phyloP scores from a whole-genome alignment of 2,113 vertebrate genomes.

The Bos indicus region DNA sequence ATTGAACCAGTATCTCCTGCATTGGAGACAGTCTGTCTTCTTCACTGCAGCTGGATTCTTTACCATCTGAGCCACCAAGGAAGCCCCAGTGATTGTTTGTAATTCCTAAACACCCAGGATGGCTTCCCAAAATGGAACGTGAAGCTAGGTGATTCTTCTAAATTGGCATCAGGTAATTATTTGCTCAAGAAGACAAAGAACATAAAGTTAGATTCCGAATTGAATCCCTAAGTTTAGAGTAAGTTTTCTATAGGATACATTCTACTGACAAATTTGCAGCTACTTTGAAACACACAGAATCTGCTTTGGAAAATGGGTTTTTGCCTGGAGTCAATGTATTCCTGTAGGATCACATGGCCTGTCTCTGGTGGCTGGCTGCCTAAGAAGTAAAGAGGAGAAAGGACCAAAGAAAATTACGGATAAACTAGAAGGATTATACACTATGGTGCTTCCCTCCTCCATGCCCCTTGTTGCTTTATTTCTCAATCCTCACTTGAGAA shows the following conservation, averaged over 20 bases:
- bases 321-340: not conserved
- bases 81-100: not conserved
- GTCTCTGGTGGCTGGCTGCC: not conserved
- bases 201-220: not conserved
- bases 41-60: not conserved
- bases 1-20: not conserved
- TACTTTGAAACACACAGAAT: not conserved
- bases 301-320: not conserved
- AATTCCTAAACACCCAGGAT: not conserved
- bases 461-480: not conserved
- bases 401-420: not conserved
- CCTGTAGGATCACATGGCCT: not conserved
- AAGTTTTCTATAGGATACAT: not conserved
- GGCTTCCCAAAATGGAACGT: not conserved
- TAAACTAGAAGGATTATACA: not conserved
- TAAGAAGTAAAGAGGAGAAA: not conserved
- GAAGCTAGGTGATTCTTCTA: constrained; percentile 10
- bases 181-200: not conserved
- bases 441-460: not conserved
- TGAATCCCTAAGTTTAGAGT: not conserved
- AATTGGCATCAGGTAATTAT: not conserved
- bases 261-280: not conserved
- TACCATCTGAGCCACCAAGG: not conserved
- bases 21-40: not conserved
- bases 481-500: not conserved